These are phyloP conservation scores for Nomada ferruginata DNA, from an alignment of 2,888 invertebrate genomes.

Conservation along the genomic window DNA sequence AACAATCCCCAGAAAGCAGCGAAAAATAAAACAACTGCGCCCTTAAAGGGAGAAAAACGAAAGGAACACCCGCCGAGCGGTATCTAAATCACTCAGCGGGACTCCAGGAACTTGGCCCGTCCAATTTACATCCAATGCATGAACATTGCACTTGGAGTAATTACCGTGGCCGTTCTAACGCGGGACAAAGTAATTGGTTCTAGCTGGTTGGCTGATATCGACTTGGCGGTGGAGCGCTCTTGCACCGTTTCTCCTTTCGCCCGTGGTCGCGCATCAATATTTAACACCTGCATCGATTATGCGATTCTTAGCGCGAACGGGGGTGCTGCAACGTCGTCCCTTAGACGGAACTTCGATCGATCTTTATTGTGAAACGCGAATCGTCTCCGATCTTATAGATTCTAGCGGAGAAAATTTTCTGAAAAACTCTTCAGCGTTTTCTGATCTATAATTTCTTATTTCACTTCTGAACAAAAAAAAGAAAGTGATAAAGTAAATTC, in stretches of 20 bases:
- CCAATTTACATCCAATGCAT: conserved; percentile 58
- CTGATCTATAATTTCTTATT: no score
- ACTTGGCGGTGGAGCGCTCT: neutral
- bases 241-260: conserved; percentile 38
- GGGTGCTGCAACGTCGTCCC: neutral
- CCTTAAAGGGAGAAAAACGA: neutral
- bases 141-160: conserved; percentile 50
- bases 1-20: neutral
- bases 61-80: conserved; percentile 19
- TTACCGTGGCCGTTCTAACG: conserved; percentile 50
- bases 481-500: no score
- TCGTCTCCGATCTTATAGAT: no score
- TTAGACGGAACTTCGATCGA: conserved; percentile 12
- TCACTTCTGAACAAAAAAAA: no score
- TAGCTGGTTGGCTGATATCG: conserved; percentile 29
- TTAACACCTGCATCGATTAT: conserved; percentile 41
- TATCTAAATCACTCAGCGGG: conserved; percentile 40
- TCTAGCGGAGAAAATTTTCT: no score
- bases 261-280: conserved; percentile 35
- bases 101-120: conserved; percentile 29
- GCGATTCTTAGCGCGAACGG: conserved; percentile 13
- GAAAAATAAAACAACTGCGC: neutral
- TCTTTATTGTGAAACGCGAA: neutral
- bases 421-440: no score
- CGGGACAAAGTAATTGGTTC: conserved; percentile 53